Percentiles rank a stretch among this genome's conserved stretches.
Conservation (phyloP, 1,140 invertebrate genomes). For the Yoshiicerus persimilis region DNA sequence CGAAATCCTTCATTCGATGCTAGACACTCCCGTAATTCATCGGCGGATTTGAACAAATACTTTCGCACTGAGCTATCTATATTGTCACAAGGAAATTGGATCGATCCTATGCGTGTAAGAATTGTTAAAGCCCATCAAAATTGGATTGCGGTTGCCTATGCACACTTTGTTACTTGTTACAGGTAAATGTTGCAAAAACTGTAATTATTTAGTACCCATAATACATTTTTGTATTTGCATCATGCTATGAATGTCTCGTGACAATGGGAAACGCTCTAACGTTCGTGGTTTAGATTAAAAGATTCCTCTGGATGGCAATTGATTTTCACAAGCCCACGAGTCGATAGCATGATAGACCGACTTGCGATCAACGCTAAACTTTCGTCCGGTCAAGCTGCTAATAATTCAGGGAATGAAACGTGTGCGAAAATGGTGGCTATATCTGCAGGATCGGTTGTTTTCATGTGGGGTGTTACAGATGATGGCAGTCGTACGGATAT, state of each 20-base stretch:
- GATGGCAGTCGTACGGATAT: slow-evolving; percentile 74
- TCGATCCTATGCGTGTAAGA: slow-evolving; percentile 82
- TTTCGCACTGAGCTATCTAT: slow-evolving; percentile 69
- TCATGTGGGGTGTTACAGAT: slow-evolving; percentile 86
- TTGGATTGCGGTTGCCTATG: slow-evolving; percentile 95
- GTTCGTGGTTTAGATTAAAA: slow-evolving; percentile 69
- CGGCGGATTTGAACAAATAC: slow-evolving; percentile 73
- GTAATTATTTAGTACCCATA: not conserved
- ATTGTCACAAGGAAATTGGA: slow-evolving; percentile 71
- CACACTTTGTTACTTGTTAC: slow-evolving; percentile 93
- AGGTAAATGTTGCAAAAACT: slow-evolving; percentile 61
- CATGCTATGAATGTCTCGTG: not conserved
- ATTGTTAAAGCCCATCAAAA: slow-evolving; percentile 97
- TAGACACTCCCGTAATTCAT: slow-evolving; percentile 74
- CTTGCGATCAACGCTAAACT: slow-evolving; percentile 91
- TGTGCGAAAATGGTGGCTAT: slow-evolving; percentile 85
- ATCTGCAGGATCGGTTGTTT: slow-evolving; percentile 78
- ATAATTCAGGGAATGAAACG: slow-evolving; percentile 53
- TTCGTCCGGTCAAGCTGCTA: not conserved
- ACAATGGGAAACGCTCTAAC: not conserved
- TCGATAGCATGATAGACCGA: slow-evolving; percentile 84
- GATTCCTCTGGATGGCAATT: slow-evolving; percentile 95
- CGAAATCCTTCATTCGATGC: slow-evolving; percentile 56
- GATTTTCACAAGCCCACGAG: slow-evolving; percentile 88
- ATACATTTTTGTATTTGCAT: not conserved